Conservation (phyloP, 1,140 invertebrate species). For the Drosophila tropicalis region DNA sequence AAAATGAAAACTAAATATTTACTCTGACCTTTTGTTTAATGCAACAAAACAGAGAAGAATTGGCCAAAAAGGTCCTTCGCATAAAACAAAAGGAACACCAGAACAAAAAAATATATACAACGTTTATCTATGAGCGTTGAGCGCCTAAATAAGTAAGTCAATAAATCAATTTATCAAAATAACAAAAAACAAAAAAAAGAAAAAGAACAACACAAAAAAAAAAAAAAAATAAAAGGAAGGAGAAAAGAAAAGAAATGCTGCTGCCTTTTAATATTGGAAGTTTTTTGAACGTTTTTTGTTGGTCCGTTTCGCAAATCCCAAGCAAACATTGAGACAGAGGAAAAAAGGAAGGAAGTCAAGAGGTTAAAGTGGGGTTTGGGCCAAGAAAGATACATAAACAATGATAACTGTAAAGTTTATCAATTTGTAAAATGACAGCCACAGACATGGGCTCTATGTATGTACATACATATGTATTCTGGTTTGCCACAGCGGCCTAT, state of each 20-base stretch:
- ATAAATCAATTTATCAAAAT: slow-evolving; percentile 81
- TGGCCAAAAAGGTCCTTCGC: slow-evolving; percentile 55
- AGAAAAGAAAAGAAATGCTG: slow-evolving; percentile 38
- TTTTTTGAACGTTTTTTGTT: slow-evolving; percentile 54
- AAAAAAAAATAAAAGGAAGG: not conserved
- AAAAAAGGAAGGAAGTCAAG: slow-evolving; percentile 45
- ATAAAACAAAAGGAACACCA: slow-evolving; percentile 20
- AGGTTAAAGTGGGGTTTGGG: slow-evolving; percentile 52
- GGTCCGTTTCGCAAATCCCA: slow-evolving; percentile 61
- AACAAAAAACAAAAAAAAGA: not conserved
- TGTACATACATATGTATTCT: not conserved
- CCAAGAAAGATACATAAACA: slow-evolving; percentile 74
- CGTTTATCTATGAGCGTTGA: slow-evolving; percentile 68
- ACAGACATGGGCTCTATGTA: slow-evolving; percentile 29
- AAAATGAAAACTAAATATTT: slow-evolving; percentile 82
- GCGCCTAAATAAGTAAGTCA: slow-evolving; percentile 80
- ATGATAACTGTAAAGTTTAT: slow-evolving; percentile 79
- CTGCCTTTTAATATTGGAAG: slow-evolving; percentile 64
- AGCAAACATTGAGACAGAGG: slow-evolving; percentile 63
- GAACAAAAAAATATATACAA: slow-evolving; percentile 32
- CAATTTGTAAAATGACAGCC: slow-evolving; percentile 74
- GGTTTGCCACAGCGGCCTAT: not conserved
- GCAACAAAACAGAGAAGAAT: slow-evolving; percentile 42
- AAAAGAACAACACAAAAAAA: not conserved
- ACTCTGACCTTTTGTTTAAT: slow-evolving; percentile 67